A percentile compares a stretch with the other conserved stretches of the same genome.
phyloP scores from a whole-genome alignment of 1,140 invertebrate species.

The Bombyx mandarina region DNA sequence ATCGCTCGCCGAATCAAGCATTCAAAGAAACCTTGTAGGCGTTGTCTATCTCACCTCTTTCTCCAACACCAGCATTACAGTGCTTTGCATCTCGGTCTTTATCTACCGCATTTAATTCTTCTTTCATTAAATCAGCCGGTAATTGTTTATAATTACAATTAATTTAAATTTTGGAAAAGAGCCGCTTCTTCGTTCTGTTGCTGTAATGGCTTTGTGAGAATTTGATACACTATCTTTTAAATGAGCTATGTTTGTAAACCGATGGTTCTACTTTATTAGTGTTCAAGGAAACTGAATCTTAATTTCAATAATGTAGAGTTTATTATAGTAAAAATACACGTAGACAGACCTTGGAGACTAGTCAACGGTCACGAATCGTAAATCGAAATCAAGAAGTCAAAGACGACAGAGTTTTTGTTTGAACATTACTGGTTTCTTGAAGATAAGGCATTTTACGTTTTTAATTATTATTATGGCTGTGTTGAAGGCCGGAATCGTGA shows the following conservation, averaged over 20 bases:
- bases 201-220: conserved; percentile 50
- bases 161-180: conserved; percentile 51
- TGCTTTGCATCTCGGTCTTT: conserved; percentile 21
- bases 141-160: conserved; percentile 68
- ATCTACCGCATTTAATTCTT: conserved; percentile 31
- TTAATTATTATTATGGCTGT: conserved; percentile 57
- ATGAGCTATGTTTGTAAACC: not conserved
- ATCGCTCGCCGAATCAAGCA: conserved; percentile 64
- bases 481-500: conserved; percentile 37
- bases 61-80: conserved; percentile 24
- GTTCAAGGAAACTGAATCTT: no score
- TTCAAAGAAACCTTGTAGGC: conserved; percentile 54
- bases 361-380: conserved; percentile 32
- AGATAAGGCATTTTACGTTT: conserved; percentile 57
- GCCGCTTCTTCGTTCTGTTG: conserved; percentile 45
- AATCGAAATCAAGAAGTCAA: conserved; percentile 51
- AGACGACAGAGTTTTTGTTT: conserved; percentile 55
- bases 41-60: conserved; percentile 43
- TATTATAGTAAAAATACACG: no score
- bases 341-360: not conserved
- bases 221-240: conserved; percentile 53
- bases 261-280: no score
- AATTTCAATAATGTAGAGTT: no score
- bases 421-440: conserved; percentile 56
- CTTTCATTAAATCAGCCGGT: conserved; percentile 54